phyloP scores from a whole-genome alignment of 2,113 vertebrate species.

The Alaudala cheleensis region DNA sequence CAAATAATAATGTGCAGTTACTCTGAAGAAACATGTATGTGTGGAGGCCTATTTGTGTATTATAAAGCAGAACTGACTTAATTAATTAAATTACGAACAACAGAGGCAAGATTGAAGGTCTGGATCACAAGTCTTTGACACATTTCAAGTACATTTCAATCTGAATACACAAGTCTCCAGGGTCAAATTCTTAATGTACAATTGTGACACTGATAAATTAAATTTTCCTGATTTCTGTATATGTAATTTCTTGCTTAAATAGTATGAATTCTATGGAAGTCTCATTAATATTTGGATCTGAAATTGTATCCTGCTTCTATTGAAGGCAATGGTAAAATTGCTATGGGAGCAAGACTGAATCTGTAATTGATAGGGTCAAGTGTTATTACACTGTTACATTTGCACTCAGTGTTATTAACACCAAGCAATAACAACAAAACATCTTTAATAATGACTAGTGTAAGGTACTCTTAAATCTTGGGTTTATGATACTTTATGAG shows the following conservation, averaged over 20 bases:
- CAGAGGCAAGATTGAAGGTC: neutral
- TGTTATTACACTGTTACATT: neutral
- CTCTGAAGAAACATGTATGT: neutral
- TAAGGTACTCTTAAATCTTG: neutral
- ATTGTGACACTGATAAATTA: neutral
- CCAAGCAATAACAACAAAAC: neutral
- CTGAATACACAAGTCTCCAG: neutral
- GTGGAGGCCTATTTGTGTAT: neutral
- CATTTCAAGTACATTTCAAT: neutral
- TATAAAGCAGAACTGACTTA: neutral
- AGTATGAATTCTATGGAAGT: neutral
- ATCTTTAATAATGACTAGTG: neutral
- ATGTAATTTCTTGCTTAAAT: neutral
- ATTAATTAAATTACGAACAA: neutral
- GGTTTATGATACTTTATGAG: neutral
- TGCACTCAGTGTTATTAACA: neutral
- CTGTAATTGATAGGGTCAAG: neutral
- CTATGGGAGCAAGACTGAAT: neutral
- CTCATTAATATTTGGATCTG: neutral
- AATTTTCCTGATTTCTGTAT: neutral
- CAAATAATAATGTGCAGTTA: neutral
- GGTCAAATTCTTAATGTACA: neutral
- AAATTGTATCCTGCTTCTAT: neutral
- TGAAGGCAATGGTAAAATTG: neutral
- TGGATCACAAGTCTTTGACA: neutral